Conservation (phyloP, 1,140 invertebrate genomes). For the Gerris buenoi region DNA sequence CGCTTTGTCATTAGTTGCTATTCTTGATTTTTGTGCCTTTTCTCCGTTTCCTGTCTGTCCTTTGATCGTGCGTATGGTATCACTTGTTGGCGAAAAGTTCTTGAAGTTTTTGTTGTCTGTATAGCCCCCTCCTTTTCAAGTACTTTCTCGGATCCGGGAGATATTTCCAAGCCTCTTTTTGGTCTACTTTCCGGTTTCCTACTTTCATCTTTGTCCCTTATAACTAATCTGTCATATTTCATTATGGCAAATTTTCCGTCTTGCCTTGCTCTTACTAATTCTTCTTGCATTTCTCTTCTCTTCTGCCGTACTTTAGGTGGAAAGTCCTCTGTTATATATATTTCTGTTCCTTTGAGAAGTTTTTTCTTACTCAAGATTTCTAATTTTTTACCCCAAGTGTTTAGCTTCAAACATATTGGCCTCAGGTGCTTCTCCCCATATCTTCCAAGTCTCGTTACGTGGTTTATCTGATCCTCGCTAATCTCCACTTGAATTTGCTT, state of each 20-base stretch:
- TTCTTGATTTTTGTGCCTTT: not conserved
- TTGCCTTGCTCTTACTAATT: not conserved
- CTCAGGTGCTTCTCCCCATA: no score
- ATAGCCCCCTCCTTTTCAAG: not conserved
- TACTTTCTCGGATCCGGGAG: not conserved
- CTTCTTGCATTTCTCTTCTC: not conserved
- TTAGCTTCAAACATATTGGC: no score
- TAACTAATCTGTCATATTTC: not conserved
- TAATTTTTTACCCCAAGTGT: no score
- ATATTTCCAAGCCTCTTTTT: not conserved
- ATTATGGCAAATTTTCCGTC: not conserved
- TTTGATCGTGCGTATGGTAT: not conserved
- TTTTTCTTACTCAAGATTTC: no score
- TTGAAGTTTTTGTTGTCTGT: not conserved
- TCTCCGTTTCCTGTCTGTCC: not conserved
- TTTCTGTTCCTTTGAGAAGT: no score
- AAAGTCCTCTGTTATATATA: no score
- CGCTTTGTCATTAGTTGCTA: not conserved
- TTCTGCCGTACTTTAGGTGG: not conserved
- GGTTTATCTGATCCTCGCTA: no score
- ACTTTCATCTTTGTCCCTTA: not conserved
- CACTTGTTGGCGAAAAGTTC: not conserved
- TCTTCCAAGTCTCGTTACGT: no score
- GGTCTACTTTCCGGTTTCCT: not conserved
- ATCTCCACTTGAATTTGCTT: no score